A percentile compares a stretch with the other conserved stretches of the same genome.
These are phyloP conservation scores for Xanthia togata DNA, from an alignment of 2,888 invertebrate species.

Conservation along the genomic window DNA sequence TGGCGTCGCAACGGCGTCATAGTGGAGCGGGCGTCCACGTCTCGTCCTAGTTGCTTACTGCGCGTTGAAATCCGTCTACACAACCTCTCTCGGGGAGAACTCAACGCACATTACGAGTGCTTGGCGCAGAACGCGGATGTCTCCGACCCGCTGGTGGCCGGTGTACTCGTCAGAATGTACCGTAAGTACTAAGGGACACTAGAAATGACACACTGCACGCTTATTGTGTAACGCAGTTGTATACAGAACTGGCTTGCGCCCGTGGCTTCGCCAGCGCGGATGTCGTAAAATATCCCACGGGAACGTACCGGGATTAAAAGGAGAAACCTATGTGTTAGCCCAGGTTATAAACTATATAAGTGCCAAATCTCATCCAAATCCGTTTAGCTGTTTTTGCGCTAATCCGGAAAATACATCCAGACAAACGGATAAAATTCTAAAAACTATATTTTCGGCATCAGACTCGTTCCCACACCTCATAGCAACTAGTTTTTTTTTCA, in stretches of 20 bases:
- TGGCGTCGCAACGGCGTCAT: constrained; percentile 81
- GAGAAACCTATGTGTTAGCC: background rate
- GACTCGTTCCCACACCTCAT: background rate
- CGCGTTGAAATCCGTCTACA: constrained; percentile 67
- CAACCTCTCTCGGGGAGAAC: constrained; percentile 76
- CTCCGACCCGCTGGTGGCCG: constrained; percentile 76
- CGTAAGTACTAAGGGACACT: constrained; percentile 72
- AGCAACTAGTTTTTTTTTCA: background rate
- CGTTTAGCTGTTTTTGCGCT: background rate
- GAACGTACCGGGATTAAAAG: background rate
- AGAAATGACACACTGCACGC: background rate
- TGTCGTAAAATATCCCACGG: background rate
- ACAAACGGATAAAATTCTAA: background rate
- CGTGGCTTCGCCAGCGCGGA: background rate
- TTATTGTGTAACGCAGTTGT: too few species aligned
- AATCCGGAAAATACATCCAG: background rate
- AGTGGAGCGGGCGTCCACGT: constrained; percentile 65
- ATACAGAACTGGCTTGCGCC: background rate
- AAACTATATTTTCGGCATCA: background rate
- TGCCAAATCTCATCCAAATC: background rate
- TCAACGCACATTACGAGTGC: constrained; percentile 82
- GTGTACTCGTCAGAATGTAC: constrained; percentile 81
- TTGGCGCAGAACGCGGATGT: constrained; percentile 82
- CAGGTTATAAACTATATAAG: background rate
- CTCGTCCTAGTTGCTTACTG: constrained; percentile 67